These are phyloP conservation scores for Alethe castanea DNA, from an alignment of 2,113 vertebrate species.

Conservation along the genomic window DNA sequence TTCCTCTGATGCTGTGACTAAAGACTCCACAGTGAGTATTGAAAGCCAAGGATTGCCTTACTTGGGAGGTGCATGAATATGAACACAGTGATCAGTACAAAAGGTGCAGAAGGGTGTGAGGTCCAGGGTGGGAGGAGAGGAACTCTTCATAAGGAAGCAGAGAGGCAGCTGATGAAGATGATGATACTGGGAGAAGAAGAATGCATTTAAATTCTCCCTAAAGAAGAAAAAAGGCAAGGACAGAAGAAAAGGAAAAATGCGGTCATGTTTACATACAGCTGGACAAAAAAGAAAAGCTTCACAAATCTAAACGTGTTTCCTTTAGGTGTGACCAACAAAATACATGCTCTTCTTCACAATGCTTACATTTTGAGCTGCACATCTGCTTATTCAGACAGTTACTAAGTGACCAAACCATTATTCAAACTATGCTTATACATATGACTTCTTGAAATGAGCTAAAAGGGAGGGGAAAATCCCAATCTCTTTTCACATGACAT, in stretches of 20 bases:
- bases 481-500: not conserved
- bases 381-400: not conserved
- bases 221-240: not conserved
- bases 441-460: not conserved
- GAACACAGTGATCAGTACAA: not conserved
- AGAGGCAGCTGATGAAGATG: not conserved
- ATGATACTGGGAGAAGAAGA: not conserved
- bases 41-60: not conserved
- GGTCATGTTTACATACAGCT: not conserved
- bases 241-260: not conserved
- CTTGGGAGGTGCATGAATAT: not conserved
- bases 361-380: not conserved
- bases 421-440: not conserved
- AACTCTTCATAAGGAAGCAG: not conserved
- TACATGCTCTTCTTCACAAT: not conserved
- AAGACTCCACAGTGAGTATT: not conserved
- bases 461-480: fast-evolving
- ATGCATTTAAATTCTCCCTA: not conserved
- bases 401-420: not conserved
- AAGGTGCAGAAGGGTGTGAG: not conserved
- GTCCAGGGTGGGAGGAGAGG: not conserved
- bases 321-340: not conserved
- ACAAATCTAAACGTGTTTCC: not conserved
- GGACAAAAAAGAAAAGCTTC: not conserved
- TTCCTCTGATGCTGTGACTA: fast-evolving